Evolutionary conservation across 2,113 vertebrate genomes (phyloP).

Genomic region (Sinocyclocheilus maitianheensis): DNA sequence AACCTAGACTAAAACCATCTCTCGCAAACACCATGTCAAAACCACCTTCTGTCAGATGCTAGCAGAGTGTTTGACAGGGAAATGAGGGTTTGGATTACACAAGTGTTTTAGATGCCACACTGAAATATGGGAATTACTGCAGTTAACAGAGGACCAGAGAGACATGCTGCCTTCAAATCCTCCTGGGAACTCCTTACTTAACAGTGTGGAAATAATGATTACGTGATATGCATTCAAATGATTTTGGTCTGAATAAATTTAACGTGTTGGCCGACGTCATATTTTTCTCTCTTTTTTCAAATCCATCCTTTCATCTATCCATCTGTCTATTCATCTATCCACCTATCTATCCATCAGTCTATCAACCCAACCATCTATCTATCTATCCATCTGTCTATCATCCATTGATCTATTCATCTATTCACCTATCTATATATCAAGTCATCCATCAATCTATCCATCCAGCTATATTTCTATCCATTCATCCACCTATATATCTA

Average conservation of each 20-base stretch:
- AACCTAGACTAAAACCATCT: conserved; percentile 21
- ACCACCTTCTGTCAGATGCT: conserved; percentile 56
- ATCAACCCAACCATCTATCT: background rate
- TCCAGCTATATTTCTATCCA: no score
- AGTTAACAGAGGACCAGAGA: background rate
- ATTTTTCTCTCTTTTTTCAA: no score
- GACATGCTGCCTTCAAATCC: background rate
- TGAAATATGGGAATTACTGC: conserved; percentile 13
- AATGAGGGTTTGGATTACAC: conserved; percentile 66
- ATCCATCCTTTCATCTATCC: no score
- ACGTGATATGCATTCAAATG: background rate
- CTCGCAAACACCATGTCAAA: conserved; percentile 39
- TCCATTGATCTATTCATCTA: no score
- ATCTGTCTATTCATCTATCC: background rate
- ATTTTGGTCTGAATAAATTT: no score
- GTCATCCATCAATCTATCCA: no score
- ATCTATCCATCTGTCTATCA: background rate
- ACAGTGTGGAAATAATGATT: background rate
- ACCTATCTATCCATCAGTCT: no score
- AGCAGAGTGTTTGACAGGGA: conserved; percentile 67
- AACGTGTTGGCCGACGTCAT: no score
- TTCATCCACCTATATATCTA: no score
- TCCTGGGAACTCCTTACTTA: background rate
- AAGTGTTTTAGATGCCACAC: background rate
- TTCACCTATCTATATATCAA: no score